These are phyloP conservation scores for Pyrocephalus nanus DNA, from an alignment of 2,797 vertebrate species.

Conservation along the genomic window DNA sequence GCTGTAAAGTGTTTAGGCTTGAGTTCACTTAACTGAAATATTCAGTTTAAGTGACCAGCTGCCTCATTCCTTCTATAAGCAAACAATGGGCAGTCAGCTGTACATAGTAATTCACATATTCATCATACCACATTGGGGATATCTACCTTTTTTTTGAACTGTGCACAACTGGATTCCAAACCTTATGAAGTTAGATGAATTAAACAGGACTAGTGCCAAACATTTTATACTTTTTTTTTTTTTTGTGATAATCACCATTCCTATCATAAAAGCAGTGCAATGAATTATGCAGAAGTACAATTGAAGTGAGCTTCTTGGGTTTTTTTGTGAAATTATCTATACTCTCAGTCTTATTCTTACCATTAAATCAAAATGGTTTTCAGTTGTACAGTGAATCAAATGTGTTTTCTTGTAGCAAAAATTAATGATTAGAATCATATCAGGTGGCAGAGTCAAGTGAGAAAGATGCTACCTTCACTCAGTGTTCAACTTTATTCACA, in stretches of 20 bases:
- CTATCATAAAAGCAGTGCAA: background rate
- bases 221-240: background rate
- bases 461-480: background rate
- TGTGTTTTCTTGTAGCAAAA: background rate
- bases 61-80: background rate
- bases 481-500: background rate
- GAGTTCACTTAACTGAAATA: background rate
- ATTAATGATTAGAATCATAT: background rate
- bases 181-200: background rate
- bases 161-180: background rate
- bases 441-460: background rate
- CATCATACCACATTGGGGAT: background rate
- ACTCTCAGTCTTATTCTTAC: background rate
- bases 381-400: background rate
- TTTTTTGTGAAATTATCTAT: background rate
- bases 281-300: background rate
- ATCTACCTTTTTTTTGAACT: background rate
- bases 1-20: background rate
- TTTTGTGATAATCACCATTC: background rate
- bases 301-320: fast-evolving
- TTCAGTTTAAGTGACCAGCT: background rate
- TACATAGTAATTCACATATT: background rate
- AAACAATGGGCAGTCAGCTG: background rate
- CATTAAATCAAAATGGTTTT: background rate
- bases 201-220: background rate